A percentile compares a stretch with the other conserved stretches of the same genome.
These are phyloP conservation scores for Porites evermanni DNA, from an alignment of 92 coral and sea anemone species.

Conservation along the genomic window DNA sequence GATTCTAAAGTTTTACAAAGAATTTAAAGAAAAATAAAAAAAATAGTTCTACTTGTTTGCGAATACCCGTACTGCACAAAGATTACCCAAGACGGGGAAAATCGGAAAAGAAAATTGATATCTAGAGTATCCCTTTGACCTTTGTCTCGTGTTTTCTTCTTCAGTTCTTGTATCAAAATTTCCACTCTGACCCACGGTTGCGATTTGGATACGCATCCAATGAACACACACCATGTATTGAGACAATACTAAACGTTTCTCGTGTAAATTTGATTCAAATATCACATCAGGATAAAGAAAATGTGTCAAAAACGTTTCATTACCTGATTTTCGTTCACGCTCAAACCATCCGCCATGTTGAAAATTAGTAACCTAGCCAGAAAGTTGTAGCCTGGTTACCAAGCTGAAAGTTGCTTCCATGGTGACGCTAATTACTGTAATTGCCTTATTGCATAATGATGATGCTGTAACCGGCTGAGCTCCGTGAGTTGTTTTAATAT, in stretches of 20 bases:
- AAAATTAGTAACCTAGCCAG: conserved; percentile 31
- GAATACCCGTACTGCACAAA: too few relatives aligned
- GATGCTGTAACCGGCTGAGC: neutral
- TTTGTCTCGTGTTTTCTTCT: too few relatives aligned
- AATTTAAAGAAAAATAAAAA: neutral
- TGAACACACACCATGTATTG: too few relatives aligned
- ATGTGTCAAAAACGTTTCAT: too few relatives aligned
- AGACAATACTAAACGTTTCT: too few relatives aligned
- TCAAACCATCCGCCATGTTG: conserved; percentile 40
- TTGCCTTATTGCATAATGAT: neutral
- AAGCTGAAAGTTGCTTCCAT: conserved; percentile 34
- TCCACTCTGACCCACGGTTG: too few relatives aligned
- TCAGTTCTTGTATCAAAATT: too few relatives aligned
- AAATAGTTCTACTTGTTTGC: neutral
- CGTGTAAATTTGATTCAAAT: neutral
- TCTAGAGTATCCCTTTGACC: too few relatives aligned
- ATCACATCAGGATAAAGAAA: neutral
- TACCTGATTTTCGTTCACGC: neutral
- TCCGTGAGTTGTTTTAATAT: neutral
- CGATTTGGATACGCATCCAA: too few relatives aligned
- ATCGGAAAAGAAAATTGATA: too few relatives aligned
- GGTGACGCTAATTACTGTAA: conserved; percentile 31
- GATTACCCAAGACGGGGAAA: too few relatives aligned
- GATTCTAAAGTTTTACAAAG: neutral
- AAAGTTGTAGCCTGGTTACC: neutral